Evolutionary conservation across 2,888 invertebrate genomes (phyloP), one percentile per base, ranked within the genome.

Genomic region (Trypoxylon attenuatum): DNA sequence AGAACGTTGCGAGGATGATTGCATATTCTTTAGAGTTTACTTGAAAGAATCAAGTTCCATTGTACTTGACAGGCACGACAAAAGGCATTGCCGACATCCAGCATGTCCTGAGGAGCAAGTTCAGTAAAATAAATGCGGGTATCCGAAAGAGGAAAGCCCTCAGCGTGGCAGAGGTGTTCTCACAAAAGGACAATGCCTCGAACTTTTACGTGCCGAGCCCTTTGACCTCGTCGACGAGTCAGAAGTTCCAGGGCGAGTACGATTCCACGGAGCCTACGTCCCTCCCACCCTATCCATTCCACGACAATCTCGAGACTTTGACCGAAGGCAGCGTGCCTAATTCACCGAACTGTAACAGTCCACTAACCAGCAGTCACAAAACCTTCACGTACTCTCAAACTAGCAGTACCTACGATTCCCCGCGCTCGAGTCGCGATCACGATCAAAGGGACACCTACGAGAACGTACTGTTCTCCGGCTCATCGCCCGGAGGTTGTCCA

Each of bases 131-230:
- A 59, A 92, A 93, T 58, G 92, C 92, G 8, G 93, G 93, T 0
- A 86, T 93, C 59, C 88, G 93, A 45, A 90, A 89, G 77, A 88
- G 92, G 52, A 88, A 93, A 72, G 92, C 93, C 1, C 81, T 93
- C 21, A 93, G 92, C 49, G 93, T 93, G 8, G 92, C 92, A 73
- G 93, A 93, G 78, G 91, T 92, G 10, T 89, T 92, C 70, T 69
- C 83, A 16, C 75, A 76, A 8, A 85, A 80, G 67, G 85, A 83
- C 54, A 82, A 77, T 62, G 75, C 78, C 8, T 81, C 86, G n/a
- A 86, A 77, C 54, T 94, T 94, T 82, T 93, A 93, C 84, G 93
- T 93, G 23, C 93, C 94, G 57, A 91, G 92, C 82, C 90, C 90
- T 68, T 79, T 74, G 66, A 82, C 85, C 16, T 82, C 81, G 0